A percentile compares a stretch with the other conserved stretches of the same genome.
Evolutionary conservation across 1,140 invertebrate species (phyloP).

Genomic region (Amyelois transitella): DNA sequence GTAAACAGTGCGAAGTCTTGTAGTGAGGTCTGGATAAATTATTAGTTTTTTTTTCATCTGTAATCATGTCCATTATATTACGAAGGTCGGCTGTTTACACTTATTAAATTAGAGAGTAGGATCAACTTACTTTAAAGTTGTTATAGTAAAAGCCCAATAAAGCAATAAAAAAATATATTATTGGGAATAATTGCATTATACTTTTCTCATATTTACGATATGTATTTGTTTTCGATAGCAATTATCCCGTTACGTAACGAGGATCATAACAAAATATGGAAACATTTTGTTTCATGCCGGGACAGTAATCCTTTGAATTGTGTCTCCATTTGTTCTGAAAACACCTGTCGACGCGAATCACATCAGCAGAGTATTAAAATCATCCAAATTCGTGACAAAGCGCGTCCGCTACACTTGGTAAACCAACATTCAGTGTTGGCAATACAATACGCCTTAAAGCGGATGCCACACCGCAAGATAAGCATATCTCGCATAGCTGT

Average conservation of each 20-base stretch:
- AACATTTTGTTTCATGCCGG: not conserved
- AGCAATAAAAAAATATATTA: no score
- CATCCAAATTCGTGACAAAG: constrained; percentile 47
- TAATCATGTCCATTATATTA: no score
- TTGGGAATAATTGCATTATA: no score
- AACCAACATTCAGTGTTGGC: constrained; percentile 44
- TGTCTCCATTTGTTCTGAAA: constrained; percentile 17
- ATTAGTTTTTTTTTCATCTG: no score
- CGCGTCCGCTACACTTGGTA: constrained; percentile 45
- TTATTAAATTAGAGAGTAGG: no score
- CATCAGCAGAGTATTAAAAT: constrained; percentile 48
- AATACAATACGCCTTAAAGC: not conserved
- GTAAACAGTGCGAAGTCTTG: no score
- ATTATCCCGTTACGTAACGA: not conserved
- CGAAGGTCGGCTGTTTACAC: no score
- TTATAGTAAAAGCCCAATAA: no score
- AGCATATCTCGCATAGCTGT: not conserved
- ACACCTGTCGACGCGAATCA: constrained; percentile 53
- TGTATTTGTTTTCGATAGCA: no score
- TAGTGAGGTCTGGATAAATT: no score
- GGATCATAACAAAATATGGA: not conserved
- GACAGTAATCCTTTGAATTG: not conserved
- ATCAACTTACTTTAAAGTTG: no score
- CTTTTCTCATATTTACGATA: no score
- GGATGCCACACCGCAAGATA: not conserved